These are phyloP conservation scores for Lithobates pipiens DNA, from an alignment of 2,797 vertebrate species.

Conservation along the genomic window DNA sequence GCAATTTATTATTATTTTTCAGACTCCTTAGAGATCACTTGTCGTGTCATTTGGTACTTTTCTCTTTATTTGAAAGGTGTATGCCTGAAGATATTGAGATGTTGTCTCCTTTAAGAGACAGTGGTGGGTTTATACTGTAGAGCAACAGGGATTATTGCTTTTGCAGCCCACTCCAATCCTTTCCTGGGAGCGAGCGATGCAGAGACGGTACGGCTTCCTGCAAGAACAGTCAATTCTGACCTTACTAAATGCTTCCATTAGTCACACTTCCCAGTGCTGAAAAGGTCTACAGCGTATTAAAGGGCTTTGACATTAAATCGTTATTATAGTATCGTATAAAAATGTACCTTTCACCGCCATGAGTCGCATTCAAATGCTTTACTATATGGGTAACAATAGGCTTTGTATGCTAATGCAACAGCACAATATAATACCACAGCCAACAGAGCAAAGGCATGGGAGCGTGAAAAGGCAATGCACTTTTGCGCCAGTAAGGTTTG, in stretches of 20 bases:
- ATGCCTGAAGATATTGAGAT: too few species aligned
- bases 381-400: neutral
- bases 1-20: too few species aligned
- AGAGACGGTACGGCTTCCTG: constrained; percentile 13
- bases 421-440: too few species aligned
- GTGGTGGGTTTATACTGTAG: neutral
- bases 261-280: constrained; percentile 44
- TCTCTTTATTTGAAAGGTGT: too few species aligned
- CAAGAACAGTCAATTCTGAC: constrained; percentile 42
- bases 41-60: too few species aligned
- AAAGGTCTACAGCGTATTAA: constrained; percentile 42
- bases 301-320: constrained; percentile 43
- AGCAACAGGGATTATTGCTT: neutral
- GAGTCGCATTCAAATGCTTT: constrained; percentile 28
- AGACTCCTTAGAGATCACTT: too few species aligned
- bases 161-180: neutral
- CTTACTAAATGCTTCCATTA: constrained; percentile 45
- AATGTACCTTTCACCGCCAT: constrained; percentile 29
- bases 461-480: too few species aligned
- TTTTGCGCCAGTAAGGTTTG: too few species aligned
- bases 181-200: neutral
- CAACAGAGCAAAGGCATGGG: too few species aligned
- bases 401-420: neutral
- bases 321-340: constrained; percentile 39
- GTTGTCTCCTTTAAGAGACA: neutral